Evolutionary conservation across 1,140 invertebrate genomes (phyloP).

Genomic region (Diuraphis noxia): DNA sequence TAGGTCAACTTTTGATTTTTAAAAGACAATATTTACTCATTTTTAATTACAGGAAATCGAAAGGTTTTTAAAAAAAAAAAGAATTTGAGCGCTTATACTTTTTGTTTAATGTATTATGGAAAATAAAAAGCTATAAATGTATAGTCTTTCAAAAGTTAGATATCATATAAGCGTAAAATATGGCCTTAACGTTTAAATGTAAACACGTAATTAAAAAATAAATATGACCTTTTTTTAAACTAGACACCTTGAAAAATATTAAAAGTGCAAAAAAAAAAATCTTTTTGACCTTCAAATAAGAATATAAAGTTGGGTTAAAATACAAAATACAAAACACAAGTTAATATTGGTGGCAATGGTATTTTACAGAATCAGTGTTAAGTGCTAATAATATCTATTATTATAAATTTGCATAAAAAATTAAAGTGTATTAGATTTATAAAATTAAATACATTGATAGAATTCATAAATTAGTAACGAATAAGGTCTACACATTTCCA

Average conservation of each 20-base stretch:
- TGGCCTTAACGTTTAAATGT: neutral
- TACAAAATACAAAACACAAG: neutral
- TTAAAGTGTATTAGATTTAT: neutral
- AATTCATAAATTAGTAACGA: neutral
- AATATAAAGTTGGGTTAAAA: neutral
- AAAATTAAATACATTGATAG: neutral
- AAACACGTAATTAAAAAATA: neutral
- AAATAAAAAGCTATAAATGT: neutral
- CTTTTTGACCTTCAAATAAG: neutral
- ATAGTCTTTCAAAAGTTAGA: neutral
- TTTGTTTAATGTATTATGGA: neutral
- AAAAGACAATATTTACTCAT: neutral
- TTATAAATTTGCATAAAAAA: neutral
- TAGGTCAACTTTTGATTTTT: neutral
- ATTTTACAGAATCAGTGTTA: neutral
- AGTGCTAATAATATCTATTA: neutral
- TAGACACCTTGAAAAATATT: neutral
- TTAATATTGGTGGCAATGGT: neutral
- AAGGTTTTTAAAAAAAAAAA: neutral
- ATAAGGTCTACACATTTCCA: neutral
- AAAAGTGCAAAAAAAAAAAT: neutral
- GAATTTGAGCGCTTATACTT: neutral
- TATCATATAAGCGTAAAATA: neutral
- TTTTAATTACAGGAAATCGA: neutral
- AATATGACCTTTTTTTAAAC: neutral